Conservation (phyloP, 1,140 invertebrate species). For the Pomacea maculata region DNA sequence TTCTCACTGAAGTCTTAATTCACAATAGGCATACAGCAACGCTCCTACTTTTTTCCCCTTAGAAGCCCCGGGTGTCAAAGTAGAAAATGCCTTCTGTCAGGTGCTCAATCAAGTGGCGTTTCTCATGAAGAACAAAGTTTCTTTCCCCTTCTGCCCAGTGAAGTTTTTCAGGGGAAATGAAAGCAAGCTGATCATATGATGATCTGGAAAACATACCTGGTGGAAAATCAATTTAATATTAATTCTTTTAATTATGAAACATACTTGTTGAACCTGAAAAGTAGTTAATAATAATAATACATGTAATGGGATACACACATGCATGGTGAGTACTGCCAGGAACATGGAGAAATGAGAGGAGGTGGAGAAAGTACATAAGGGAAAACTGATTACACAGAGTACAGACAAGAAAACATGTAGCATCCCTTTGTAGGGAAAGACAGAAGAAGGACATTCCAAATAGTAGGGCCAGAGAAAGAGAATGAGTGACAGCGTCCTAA, state of each 20-base stretch:
- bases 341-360: neutral
- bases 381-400: no score
- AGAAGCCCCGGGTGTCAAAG: slow-evolving; percentile 42
- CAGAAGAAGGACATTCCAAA: no score
- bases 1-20: no score
- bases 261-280: neutral
- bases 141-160: slow-evolving; percentile 40
- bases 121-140: slow-evolving; percentile 49
- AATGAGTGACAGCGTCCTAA: no score
- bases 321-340: no score
- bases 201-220: slow-evolving; percentile 15
- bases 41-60: neutral
- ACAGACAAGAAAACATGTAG: no score
- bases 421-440: no score
- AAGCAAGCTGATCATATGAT: slow-evolving; percentile 5
- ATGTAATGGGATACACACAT: neutral
- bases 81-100: slow-evolving; percentile 48
- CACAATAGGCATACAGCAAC: no score
- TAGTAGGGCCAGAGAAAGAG: no score
- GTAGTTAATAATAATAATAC: neutral
- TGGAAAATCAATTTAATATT: neutral
- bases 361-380: no score
- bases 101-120: slow-evolving; percentile 53
- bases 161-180: slow-evolving; percentile 25
- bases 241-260: neutral